A percentile compares a stretch with the other conserved stretches of the same genome.
These are phyloP conservation scores for Rallus limicola DNA, from an alignment of 2,113 vertebrate genomes.

Conservation along the genomic window DNA sequence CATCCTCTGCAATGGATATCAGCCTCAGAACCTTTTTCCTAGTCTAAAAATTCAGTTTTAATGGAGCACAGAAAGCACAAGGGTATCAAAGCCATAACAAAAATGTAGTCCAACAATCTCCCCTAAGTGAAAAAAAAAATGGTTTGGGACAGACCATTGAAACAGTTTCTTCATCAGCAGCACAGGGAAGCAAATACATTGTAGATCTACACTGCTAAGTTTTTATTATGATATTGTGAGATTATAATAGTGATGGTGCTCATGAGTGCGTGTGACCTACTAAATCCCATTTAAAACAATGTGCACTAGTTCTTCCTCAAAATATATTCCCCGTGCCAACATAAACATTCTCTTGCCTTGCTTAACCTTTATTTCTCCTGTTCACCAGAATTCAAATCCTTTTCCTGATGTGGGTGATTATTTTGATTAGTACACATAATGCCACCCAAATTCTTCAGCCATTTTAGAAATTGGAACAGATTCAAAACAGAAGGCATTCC, in stretches of 20 bases:
- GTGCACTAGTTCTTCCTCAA: not conserved
- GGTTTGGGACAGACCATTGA: not conserved
- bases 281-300: not conserved
- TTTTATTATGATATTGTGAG: not conserved
- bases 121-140: not conserved
- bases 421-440: constrained; percentile 45
- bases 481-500: constrained; percentile 30
- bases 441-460: constrained; percentile 16
- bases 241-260: not conserved
- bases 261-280: not conserved
- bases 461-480: constrained; percentile 46
- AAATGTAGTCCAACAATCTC: not conserved
- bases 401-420: constrained; percentile 33
- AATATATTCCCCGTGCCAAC: not conserved
- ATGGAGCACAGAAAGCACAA: not conserved
- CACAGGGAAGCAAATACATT: not conserved
- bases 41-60: not conserved
- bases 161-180: not conserved
- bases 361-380: constrained; percentile 35
- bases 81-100: not conserved
- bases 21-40: not conserved
- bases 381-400: constrained; percentile 43
- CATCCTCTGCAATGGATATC: not conserved
- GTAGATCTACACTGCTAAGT: not conserved
- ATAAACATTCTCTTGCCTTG: constrained; percentile 18